These are phyloP conservation scores for Oryzias javanicus DNA, from an alignment of 2,113 vertebrate genomes.

Conservation along the genomic window DNA sequence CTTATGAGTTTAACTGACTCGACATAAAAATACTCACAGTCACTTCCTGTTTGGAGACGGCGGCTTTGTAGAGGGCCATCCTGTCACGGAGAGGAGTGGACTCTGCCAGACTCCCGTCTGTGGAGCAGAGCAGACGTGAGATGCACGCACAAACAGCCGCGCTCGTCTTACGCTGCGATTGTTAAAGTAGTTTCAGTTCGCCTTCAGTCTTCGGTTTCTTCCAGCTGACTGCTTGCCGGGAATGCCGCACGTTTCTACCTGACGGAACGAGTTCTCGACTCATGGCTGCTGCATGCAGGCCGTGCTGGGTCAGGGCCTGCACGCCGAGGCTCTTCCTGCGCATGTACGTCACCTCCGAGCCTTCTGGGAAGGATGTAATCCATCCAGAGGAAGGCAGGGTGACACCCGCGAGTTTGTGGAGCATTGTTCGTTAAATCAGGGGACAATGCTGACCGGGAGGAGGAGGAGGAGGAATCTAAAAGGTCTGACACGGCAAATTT, in stretches of 20 bases:
- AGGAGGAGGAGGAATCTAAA: too few relatives aligned
- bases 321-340: conserved; percentile 36
- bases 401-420: not conserved
- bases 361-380: conserved; percentile 36
- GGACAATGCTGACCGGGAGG: too few relatives aligned
- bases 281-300: not conserved
- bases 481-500: too few relatives aligned
- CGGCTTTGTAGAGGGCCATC: conserved; percentile 94
- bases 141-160: not conserved
- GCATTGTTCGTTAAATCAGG: not conserved
- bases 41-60: conserved; percentile 85
- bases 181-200: too few relatives aligned
- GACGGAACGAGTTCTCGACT: too few relatives aligned
- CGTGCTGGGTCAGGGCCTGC: conserved; percentile 39
- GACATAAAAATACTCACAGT: conserved; percentile 49
- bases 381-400: conserved; percentile 18
- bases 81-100: conserved; percentile 87
- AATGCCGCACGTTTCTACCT: too few relatives aligned
- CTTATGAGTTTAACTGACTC: too few relatives aligned
- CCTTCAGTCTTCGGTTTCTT: too few relatives aligned
- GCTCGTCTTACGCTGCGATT: not conserved
- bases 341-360: conserved; percentile 6
- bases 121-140: conserved; percentile 9
- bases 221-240: too few relatives aligned
- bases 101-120: conserved; percentile 77